These are phyloP conservation scores for Apus apus DNA, from an alignment of 2,113 vertebrate genomes.

Conservation along the genomic window DNA sequence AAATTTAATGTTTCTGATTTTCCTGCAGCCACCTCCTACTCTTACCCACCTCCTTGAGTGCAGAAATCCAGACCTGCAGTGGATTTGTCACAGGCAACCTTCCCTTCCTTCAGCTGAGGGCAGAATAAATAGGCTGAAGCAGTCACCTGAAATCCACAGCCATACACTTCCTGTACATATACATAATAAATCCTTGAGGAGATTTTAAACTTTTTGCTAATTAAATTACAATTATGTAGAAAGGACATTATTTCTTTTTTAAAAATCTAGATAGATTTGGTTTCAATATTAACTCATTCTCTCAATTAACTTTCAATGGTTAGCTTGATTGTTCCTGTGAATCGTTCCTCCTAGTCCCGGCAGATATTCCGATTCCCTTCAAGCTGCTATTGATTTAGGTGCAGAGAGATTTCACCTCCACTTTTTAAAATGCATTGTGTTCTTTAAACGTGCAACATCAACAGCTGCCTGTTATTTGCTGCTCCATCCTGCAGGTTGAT, in stretches of 20 bases:
- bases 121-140: neutral
- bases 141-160: neutral
- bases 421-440: neutral
- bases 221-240: neutral
- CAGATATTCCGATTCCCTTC: neutral
- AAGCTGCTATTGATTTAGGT: neutral
- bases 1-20: neutral
- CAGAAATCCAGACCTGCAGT: neutral
- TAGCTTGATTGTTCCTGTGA: neutral
- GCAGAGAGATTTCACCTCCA: neutral
- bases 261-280: neutral
- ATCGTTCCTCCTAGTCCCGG: neutral
- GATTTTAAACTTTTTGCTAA: neutral
- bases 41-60: fast-evolving
- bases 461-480: conserved; percentile 16
- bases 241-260: neutral
- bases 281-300: neutral
- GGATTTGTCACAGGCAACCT: neutral
- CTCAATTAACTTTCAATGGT: neutral
- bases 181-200: neutral
- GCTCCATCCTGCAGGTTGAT: conserved; percentile 50
- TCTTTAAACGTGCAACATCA: conserved; percentile 56
- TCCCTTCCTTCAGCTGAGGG: neutral
- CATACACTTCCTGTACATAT: neutral
- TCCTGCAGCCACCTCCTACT: neutral